A percentile compares a stretch with the other conserved stretches of the same genome.
Evolutionary conservation across 2,113 vertebrate species (phyloP).

Genomic region (Catharus fuscescens): DNA sequence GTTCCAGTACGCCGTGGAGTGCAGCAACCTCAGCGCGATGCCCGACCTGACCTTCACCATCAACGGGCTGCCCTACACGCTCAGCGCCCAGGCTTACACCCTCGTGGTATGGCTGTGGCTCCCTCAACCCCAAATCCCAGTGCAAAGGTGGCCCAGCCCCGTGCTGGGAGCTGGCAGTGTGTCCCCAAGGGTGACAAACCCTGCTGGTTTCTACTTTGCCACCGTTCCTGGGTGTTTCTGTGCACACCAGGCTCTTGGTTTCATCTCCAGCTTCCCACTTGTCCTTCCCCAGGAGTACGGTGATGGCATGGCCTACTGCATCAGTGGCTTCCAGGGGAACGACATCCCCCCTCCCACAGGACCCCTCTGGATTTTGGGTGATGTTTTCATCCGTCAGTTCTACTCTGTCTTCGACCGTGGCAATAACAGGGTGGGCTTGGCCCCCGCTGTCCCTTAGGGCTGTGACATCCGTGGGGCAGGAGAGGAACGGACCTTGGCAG

Average conservation of each 20-base stretch:
- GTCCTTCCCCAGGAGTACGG: conserved; percentile 28
- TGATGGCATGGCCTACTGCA: conserved; percentile 45
- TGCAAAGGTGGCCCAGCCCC: neutral
- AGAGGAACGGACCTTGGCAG: accelerated
- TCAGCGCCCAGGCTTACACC: conserved; percentile 69
- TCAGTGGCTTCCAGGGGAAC: conserved; percentile 73
- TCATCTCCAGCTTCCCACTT: neutral
- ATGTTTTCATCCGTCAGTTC: conserved; percentile 79
- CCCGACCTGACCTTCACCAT: conserved; percentile 75
- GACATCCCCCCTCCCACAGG: conserved; percentile 70
- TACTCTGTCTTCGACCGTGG: conserved; percentile 80
- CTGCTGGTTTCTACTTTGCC: accelerated
- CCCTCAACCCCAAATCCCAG: neutral
- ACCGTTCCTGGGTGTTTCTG: accelerated
- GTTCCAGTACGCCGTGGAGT: conserved; percentile 63
- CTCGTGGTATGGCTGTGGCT: conserved; percentile 45
- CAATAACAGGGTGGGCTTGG: conserved; percentile 76
- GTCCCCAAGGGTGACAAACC: neutral
- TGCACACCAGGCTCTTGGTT: accelerated
- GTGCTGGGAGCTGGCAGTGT: accelerated
- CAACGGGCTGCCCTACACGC: conserved; percentile 67
- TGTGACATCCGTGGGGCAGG: neutral
- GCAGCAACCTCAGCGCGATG: conserved; percentile 63
- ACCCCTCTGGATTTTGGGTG: conserved; percentile 79
- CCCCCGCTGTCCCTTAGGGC: conserved; percentile 51